Percentiles rank a stretch among this genome's conserved stretches.
Evolutionary conservation across 2,113 vertebrate species (phyloP).

Genomic region (Melanostigma gelatinosum): DNA sequence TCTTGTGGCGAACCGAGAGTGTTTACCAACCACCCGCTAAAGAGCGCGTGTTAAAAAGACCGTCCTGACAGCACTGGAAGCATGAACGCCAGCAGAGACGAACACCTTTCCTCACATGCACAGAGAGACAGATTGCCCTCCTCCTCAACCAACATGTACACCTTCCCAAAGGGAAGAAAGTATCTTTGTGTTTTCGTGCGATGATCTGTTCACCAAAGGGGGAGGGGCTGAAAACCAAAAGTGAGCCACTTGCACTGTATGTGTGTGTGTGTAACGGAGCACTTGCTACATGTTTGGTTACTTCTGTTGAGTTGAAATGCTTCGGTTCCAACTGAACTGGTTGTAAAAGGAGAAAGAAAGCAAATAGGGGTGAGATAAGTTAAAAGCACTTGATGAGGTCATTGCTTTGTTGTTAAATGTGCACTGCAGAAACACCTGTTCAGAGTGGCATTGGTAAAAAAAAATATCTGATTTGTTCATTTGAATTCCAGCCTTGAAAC

Average conservation of each 20-base stretch:
- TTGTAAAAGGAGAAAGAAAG: slow-evolving; percentile 25
- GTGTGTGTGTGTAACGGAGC: slow-evolving; percentile 52
- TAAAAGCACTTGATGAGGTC: slow-evolving; percentile 44
- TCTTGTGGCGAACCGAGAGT: slow-evolving; percentile 40
- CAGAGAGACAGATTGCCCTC: slow-evolving; percentile 44
- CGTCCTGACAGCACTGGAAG: slow-evolving; percentile 39
- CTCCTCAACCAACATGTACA: slow-evolving; percentile 27
- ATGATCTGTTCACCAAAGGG: slow-evolving; percentile 41
- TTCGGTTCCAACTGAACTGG: slow-evolving; percentile 17
- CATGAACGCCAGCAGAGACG: slow-evolving; percentile 29
- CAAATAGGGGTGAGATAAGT: not conserved
- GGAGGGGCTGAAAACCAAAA: slow-evolving; percentile 67
- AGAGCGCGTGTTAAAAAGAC: slow-evolving; percentile 38
- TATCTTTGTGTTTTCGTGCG: slow-evolving; percentile 34
- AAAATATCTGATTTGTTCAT: slow-evolving; percentile 17
- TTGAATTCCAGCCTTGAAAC: slow-evolving; percentile 9
- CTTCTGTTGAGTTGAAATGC: slow-evolving; percentile 24
- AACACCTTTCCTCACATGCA: slow-evolving; percentile 12
- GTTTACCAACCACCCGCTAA: slow-evolving; percentile 44
- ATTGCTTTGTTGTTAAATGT: slow-evolving; percentile 28
- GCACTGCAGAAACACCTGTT: slow-evolving; percentile 31
- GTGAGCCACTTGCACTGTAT: slow-evolving; percentile 62
- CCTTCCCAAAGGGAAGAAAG: slow-evolving; percentile 39
- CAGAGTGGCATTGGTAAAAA: not conserved
- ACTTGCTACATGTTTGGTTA: slow-evolving; percentile 44